A percentile compares a stretch with the other conserved stretches of the same genome.
These are phyloP conservation scores for Tyrophagus putrescentiae DNA, from an alignment of 1,140 invertebrate species.

Conservation along the genomic window DNA sequence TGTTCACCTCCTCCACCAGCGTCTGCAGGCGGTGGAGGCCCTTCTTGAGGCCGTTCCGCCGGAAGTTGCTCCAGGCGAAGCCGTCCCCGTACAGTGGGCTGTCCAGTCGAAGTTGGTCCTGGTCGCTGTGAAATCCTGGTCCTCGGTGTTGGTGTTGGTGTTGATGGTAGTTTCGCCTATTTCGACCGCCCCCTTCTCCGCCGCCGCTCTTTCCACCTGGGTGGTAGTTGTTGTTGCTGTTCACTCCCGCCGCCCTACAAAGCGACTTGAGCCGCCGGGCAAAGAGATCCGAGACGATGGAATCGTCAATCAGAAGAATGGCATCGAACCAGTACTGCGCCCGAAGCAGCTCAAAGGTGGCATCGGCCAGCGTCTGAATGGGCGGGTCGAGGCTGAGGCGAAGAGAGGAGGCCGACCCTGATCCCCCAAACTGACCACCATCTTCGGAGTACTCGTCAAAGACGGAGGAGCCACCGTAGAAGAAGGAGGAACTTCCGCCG, in stretches of 20 bases:
- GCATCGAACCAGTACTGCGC: slow-evolving; percentile 24
- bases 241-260: no score
- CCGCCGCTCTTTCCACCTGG: not conserved
- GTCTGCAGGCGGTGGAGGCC: no score
- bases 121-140: no score
- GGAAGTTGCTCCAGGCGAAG: slow-evolving; percentile 1
- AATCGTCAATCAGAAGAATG: slow-evolving; percentile 23
- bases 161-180: no score
- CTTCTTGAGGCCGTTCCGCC: no score
- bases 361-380: slow-evolving; percentile 23
- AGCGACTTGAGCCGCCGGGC: slow-evolving; percentile 15
- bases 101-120: not conserved
- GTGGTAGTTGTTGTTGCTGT: not conserved
- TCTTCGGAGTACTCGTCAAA: not conserved
- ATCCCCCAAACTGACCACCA: not conserved
- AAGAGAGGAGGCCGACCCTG: not conserved
- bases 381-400: slow-evolving; percentile 21
- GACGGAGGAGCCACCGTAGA: not conserved
- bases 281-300: slow-evolving; percentile 22
- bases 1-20: not conserved
- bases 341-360: slow-evolving; percentile 19
- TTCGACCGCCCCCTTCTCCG: not conserved
- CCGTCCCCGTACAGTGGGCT: not conserved
- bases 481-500: not conserved
- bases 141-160: not conserved